Conservation (phyloP, 2,113 vertebrate species). For the Accipiter virgatus region DNA sequence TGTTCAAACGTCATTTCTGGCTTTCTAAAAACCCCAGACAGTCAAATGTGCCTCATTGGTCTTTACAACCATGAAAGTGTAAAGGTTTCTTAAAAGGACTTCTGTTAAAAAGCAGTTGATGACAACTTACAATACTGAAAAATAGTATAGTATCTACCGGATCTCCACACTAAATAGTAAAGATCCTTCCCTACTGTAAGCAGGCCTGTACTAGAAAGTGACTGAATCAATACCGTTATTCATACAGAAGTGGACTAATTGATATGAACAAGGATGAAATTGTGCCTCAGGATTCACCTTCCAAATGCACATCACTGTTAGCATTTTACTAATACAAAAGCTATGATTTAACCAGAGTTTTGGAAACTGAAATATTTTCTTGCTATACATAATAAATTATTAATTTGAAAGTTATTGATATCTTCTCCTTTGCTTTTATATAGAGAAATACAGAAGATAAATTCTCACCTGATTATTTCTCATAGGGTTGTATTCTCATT, state of each 20-base stretch:
- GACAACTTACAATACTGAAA: neutral
- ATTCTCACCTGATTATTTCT: neutral
- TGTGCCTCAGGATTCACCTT: neutral
- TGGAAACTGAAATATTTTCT: neutral
- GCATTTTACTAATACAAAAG: neutral
- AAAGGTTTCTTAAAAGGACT: neutral
- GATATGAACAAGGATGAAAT: neutral
- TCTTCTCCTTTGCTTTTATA: neutral
- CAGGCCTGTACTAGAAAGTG: neutral
- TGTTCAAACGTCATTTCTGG: neutral
- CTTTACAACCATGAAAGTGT: neutral
- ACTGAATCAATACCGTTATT: neutral
- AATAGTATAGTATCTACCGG: neutral
- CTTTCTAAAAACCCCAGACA: neutral
- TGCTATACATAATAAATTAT: neutral
- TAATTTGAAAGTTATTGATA: neutral
- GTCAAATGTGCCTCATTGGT: neutral
- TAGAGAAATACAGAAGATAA: neutral
- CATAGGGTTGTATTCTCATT: neutral
- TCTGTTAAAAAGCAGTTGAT: neutral
- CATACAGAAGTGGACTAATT: neutral
- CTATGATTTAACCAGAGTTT: neutral
- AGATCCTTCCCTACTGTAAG: neutral
- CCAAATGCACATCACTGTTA: neutral
- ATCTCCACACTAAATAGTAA: neutral